Conservation (phyloP, 2,797 vertebrate genomes). For the Miichthys miiuy region DNA sequence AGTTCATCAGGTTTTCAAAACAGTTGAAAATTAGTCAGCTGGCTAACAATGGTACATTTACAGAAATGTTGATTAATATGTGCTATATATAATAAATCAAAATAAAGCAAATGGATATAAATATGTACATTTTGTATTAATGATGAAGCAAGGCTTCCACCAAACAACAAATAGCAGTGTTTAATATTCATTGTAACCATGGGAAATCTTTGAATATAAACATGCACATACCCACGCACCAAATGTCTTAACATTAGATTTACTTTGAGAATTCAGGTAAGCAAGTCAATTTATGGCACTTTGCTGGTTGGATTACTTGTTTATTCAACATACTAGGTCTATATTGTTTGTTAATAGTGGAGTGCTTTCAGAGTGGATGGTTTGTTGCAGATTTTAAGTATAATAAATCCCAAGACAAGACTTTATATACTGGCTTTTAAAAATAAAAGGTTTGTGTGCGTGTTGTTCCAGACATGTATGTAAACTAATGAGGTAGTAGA, state of each 20-base stretch:
- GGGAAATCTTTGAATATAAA: background rate
- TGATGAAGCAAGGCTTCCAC: background rate
- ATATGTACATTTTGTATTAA: too few relatives aligned
- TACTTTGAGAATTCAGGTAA: background rate
- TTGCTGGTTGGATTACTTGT: background rate
- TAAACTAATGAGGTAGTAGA: background rate
- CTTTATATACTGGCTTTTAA: background rate
- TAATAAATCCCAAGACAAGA: background rate
- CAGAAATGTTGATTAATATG: too few relatives aligned
- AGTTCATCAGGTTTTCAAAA: too few relatives aligned
- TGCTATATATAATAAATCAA: too few relatives aligned
- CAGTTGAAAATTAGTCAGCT: too few relatives aligned
- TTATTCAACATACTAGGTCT: background rate
- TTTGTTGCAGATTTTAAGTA: background rate
- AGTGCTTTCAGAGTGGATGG: background rate
- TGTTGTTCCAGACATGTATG: background rate
- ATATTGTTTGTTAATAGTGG: slow-evolving; percentile 3
- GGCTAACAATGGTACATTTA: too few relatives aligned
- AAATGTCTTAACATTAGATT: background rate
- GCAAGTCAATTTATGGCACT: background rate
- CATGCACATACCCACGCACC: background rate
- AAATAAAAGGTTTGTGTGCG: background rate
- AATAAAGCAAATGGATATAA: too few relatives aligned
- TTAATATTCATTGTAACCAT: background rate
- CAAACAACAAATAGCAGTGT: background rate